A percentile compares a stretch with the other conserved stretches of the same genome.
These are phyloP conservation scores for Lithosia quadra DNA, from an alignment of 2,888 invertebrate genomes.

Conservation along the genomic window DNA sequence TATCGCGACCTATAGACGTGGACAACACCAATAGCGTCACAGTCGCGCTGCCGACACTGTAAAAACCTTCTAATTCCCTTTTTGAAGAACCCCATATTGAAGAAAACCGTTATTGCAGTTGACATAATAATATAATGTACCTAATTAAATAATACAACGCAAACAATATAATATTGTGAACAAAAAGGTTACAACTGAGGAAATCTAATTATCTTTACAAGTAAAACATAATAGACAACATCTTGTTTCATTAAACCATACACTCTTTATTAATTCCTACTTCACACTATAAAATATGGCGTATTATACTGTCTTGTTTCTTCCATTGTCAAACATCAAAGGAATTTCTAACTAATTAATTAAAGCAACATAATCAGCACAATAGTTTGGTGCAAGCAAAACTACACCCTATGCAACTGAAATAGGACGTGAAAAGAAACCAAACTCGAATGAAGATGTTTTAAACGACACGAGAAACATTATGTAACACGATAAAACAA, in stretches of 20 bases:
- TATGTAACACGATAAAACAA: conserved; percentile 60
- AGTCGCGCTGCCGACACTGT: no score
- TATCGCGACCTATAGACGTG: no score
- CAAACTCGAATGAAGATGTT: conserved; percentile 34
- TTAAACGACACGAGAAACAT: conserved; percentile 51
- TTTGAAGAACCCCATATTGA: no score
- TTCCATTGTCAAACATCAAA: conserved; percentile 54
- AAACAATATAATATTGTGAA: conserved; percentile 18
- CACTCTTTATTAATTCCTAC: conserved; percentile 47
- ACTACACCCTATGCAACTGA: conserved; percentile 25
- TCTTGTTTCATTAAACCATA: conserved; percentile 37
- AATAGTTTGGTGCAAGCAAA: conserved; percentile 34
- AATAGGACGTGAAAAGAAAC: conserved; percentile 31
- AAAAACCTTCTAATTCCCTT: no score
- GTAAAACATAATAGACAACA: conserved; percentile 21
- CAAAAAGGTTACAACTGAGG: conserved; percentile 29
- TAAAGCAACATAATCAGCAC: conserved; percentile 54
- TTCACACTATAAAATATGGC: conserved; percentile 44
- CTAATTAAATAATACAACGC: neutral
- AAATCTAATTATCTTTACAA: conserved; percentile 31
- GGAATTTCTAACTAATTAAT: conserved; percentile 57
- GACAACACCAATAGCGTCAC: no score
- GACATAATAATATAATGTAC: neutral
- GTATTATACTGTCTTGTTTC: conserved; percentile 46
- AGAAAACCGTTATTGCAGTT: no score